Percentiles rank a stretch among this genome's conserved stretches.
phyloP scores from a whole-genome alignment of 2,797 vertebrate genomes.

The Pantherophis alleghaniensis region DNA sequence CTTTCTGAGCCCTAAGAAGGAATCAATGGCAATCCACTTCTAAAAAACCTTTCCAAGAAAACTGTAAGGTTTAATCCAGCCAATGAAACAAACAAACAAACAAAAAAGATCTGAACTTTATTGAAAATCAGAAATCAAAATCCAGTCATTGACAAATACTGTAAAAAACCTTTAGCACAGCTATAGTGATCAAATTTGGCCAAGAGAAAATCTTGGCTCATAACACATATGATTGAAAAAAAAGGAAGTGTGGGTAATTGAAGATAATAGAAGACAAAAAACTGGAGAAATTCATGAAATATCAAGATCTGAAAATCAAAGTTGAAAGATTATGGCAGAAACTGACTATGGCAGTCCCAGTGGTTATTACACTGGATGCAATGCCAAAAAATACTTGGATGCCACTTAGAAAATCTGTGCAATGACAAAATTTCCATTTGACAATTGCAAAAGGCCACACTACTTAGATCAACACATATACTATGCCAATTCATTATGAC shows the following conservation, averaged over 20 bases:
- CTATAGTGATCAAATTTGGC: background rate
- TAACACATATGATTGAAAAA: background rate
- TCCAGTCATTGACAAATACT: background rate
- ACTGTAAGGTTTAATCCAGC: background rate
- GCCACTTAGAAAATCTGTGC: background rate
- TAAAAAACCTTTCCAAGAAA: background rate
- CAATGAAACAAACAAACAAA: background rate
- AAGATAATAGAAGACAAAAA: background rate
- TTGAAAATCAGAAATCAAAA: background rate
- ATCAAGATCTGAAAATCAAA: background rate
- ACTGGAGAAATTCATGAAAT: background rate
- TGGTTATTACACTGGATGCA: background rate
- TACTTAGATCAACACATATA: background rate
- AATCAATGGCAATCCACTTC: background rate
- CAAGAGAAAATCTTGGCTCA: background rate
- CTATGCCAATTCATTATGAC: background rate
- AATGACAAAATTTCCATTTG: background rate
- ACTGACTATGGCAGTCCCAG: background rate
- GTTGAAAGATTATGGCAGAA: background rate
- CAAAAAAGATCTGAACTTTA: background rate
- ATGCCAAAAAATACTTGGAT: background rate
- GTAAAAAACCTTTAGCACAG: background rate
- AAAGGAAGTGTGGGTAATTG: background rate
- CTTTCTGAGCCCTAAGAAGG: background rate
- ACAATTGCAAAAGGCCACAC: background rate